Evolutionary conservation across 2,113 vertebrate genomes (phyloP).

Genomic region (Argyrosomus japonicus): DNA sequence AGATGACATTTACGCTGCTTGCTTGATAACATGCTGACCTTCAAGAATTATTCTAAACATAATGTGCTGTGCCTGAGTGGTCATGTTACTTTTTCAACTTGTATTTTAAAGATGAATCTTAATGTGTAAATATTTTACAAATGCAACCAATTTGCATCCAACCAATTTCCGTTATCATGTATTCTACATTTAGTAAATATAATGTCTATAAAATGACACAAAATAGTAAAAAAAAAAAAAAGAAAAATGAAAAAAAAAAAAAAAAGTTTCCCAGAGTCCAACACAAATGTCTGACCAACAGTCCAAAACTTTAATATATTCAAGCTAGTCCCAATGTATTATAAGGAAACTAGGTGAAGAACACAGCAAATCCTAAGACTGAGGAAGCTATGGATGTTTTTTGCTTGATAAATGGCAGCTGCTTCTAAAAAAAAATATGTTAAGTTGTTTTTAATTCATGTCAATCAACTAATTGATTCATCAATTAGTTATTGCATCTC

Average conservation of each 20-base stretch:
- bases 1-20: conserved; percentile 9
- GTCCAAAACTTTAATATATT: no score
- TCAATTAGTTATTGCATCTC: background rate
- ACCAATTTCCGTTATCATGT: background rate
- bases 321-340: no score
- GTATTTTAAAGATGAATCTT: background rate
- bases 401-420: background rate
- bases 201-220: background rate
- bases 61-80: background rate
- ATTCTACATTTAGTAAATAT: background rate
- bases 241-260: no score
- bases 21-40: conserved; percentile 17
- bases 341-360: no score
- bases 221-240: no score
- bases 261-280: no score
- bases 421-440: background rate
- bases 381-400: background rate
- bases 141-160: background rate
- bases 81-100: background rate
- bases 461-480: background rate
- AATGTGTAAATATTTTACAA: background rate
- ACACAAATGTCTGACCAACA: background rate
- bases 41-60: conserved; percentile 19
- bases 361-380: no score
- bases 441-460: background rate